Percentiles rank a stretch among this genome's conserved stretches.
Conservation (phyloP, 1,140 invertebrate species). For the Pinna nobilis region DNA sequence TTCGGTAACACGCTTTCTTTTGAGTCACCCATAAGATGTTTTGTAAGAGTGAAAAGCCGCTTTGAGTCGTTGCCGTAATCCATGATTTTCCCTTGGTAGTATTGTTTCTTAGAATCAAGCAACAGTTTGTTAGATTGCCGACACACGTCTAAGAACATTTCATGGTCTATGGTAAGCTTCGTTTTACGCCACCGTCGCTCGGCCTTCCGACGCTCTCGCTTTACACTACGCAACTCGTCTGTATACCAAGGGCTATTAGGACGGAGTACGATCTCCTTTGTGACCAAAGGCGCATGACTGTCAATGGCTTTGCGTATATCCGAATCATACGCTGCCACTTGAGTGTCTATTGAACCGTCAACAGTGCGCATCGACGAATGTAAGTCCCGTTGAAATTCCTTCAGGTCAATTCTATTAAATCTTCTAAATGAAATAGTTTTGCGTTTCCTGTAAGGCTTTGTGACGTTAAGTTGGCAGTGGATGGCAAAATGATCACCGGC, state of each 20-base stretch:
- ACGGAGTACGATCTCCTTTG: conserved; percentile 29
- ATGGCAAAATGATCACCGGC: conserved; percentile 32
- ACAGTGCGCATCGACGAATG: neutral
- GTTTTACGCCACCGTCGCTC: conserved; percentile 27
- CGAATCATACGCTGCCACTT: neutral
- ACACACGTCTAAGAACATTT: conserved; percentile 27
- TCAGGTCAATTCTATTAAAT: neutral
- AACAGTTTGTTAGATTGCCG: conserved; percentile 6
- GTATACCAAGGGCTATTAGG: conserved; percentile 30
- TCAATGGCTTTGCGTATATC: conserved; percentile 14
- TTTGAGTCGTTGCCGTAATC: conserved; percentile 29
- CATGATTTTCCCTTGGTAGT: conserved; percentile 19
- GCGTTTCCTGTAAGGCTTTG: conserved; percentile 18
- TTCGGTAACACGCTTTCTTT: no score
- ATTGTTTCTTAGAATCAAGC: conserved; percentile 8
- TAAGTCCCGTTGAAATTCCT: neutral
- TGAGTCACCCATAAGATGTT: no score
- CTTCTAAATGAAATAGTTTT: conserved; percentile 12
- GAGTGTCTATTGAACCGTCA: neutral
- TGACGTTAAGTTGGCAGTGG: conserved; percentile 2
- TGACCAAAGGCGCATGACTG: conserved; percentile 14
- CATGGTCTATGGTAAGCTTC: conserved; percentile 10
- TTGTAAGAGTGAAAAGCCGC: conserved; percentile 24
- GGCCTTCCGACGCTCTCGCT: conserved; percentile 13
- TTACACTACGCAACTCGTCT: conserved; percentile 26